Evolutionary conservation across 2,113 vertebrate species (phyloP), one percentile per base, ranked within the genome.

Genomic region (Ctenomys sociabilis): DNA sequence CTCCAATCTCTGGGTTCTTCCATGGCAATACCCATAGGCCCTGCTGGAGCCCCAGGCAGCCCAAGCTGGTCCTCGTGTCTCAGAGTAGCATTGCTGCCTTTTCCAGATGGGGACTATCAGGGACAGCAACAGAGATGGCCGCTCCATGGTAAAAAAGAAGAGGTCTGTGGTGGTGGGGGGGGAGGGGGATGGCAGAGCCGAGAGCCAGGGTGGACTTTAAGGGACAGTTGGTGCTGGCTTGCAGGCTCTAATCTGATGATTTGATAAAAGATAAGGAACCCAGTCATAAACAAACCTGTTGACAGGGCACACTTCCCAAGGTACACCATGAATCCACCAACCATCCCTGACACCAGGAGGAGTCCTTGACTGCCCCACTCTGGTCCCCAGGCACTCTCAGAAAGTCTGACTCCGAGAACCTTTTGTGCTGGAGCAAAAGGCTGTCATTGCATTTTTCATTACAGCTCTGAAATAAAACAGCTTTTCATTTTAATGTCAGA

Each of bases 341-440:
- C 32, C 45, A 78, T 95, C 68, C 52, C 63, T 63, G 16, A 1
- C 52, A 43, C 0, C 63, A 82, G 52, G 68, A n/a, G 37, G 68
- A 54, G 52, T 45, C 84, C 28, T 85, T 64, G 93, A 91, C 89
- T 95, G 68, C 88, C 90, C 84, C 0, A 0, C 84, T 85, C 49
- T 5, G 11, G 1, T 57, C 59, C 52, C 73, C 57, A 52, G 11
- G 59, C 0, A 0, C 94, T 26, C 21, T 88, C 84, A 78, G 68
- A 49, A 95, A 61, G 72, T 63, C 75, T 57, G 32, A 66, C 83
- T 63, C 83, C 0, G 14, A 89, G 83, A 87, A 89, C 75, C 43
- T 85, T 96, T 89, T 94, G 80, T 97, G 45, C 57, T 91, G 37
- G 91, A 89, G 89, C 61, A 96, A 96, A 96, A 88, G 91, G 45